phyloP scores from a whole-genome alignment of 2,888 invertebrate genomes.

The Linhomoeus sp. region DNA sequence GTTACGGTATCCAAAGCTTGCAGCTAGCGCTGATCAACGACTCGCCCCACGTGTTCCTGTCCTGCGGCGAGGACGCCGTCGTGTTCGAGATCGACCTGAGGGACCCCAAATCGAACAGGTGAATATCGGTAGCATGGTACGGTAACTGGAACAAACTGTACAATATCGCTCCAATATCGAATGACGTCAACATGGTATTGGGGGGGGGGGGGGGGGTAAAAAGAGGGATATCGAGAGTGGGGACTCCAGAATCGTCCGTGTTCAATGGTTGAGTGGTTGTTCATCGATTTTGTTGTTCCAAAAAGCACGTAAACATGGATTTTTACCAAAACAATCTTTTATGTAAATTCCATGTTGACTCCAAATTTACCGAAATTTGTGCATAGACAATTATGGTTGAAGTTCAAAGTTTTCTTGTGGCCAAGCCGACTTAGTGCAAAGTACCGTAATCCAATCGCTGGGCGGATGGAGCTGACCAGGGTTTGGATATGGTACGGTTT shows the following conservation, averaged over 20 bases:
- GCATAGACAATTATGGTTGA: not conserved
- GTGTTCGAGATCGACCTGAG: slow-evolving; percentile 63
- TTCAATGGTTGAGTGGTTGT: no score
- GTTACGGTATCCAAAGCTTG: not conserved
- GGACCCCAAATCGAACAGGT: slow-evolving; percentile 44
- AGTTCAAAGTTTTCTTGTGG: not conserved
- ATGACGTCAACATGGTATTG: no score
- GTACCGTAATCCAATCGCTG: not conserved
- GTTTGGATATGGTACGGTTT: no score
- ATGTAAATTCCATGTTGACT: not conserved
- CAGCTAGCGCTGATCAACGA: slow-evolving; percentile 50
- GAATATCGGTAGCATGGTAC: no score
- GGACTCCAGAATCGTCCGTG: no score
- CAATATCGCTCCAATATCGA: no score
- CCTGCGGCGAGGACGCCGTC: slow-evolving; percentile 68
- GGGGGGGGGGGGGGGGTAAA: no score
- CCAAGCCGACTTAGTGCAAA: not conserved
- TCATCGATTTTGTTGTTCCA: no score
- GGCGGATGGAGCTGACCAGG: no score
- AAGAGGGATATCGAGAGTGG: no score
- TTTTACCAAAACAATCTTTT: slow-evolving; percentile 1
- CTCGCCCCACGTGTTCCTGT: slow-evolving; percentile 52
- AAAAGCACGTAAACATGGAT: no score
- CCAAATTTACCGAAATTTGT: slow-evolving; percentile 33
- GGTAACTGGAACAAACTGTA: no score